Percentiles rank a stretch among this genome's conserved stretches.
Evolutionary conservation across 2,113 vertebrate genomes (phyloP).

Genomic region (Psephotus haematonotus): DNA sequence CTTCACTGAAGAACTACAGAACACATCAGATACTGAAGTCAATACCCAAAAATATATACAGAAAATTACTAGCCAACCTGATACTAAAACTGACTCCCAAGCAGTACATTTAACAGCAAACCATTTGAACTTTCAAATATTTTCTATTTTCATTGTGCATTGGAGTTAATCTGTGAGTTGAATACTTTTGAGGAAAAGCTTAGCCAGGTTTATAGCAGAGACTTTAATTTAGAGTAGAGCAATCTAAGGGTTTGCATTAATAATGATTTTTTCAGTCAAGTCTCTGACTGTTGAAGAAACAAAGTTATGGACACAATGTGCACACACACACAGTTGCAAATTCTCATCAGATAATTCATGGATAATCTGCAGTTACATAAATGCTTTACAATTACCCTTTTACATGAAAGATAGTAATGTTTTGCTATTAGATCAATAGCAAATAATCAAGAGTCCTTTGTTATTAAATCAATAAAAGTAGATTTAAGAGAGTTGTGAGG

Average conservation of each 20-base stretch:
- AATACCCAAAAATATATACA: neutral
- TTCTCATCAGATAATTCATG: constrained; percentile 25
- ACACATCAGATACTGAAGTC: neutral
- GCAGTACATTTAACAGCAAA: neutral
- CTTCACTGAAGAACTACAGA: constrained; percentile 9
- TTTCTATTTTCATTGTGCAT: neutral
- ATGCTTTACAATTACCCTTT: constrained; percentile 9
- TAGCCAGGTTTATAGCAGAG: neutral
- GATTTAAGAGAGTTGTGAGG: constrained; percentile 49
- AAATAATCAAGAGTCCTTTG: constrained; percentile 29
- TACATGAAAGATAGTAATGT: neutral
- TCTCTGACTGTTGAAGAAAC: neutral
- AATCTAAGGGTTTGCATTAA: neutral
- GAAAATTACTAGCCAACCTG: neutral
- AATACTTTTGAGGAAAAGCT: neutral
- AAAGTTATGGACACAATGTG: neutral
- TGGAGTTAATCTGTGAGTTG: neutral
- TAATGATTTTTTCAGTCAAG: neutral
- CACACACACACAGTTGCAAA: neutral
- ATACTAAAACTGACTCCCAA: neutral
- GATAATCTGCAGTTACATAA: constrained; percentile 37
- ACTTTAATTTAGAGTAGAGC: neutral
- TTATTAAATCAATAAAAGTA: constrained; percentile 54
- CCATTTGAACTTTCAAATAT: neutral
- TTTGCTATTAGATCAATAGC: constrained; percentile 46